phyloP scores from a whole-genome alignment of 2,888 invertebrate genomes.

The Lasiommata megera region DNA sequence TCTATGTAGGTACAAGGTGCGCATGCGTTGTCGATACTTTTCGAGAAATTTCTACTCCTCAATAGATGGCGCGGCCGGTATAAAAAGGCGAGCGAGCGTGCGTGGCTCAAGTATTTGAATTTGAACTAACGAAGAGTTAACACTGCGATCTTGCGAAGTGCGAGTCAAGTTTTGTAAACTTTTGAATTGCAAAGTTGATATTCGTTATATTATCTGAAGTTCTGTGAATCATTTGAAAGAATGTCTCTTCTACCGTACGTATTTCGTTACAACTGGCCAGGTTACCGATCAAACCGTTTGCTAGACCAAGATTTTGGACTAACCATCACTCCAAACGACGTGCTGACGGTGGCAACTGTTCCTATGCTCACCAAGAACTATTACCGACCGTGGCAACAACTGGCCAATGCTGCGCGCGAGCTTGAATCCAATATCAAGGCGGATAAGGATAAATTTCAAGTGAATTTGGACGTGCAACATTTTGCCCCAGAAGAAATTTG shows the following conservation, averaged over 20 bases:
- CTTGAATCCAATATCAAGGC: slow-evolving; percentile 76
- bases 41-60: slow-evolving; percentile 44
- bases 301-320: slow-evolving; percentile 79
- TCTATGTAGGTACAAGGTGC: slow-evolving; percentile 9
- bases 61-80: slow-evolving; percentile 53
- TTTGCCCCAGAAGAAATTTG: slow-evolving; percentile 88
- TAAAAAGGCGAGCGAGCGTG: slow-evolving; percentile 38
- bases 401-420: slow-evolving; percentile 70
- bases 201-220: neutral
- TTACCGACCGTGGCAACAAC: slow-evolving; percentile 66
- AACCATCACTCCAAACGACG: slow-evolving; percentile 71
- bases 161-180: neutral
- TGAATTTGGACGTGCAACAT: slow-evolving; percentile 87
- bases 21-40: slow-evolving; percentile 16
- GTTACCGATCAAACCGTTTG: slow-evolving; percentile 52
- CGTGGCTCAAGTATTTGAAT: slow-evolving; percentile 35
- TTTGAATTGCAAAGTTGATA: slow-evolving; percentile 1
- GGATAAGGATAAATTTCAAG: slow-evolving; percentile 70
- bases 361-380: slow-evolving; percentile 55
- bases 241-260: slow-evolving; percentile 58
- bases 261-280: slow-evolving; percentile 39
- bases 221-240: slow-evolving; percentile 70
- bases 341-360: slow-evolving; percentile 47
- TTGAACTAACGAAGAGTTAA: slow-evolving; percentile 36
- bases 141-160: slow-evolving; percentile 22